Conservation (phyloP, 2,113 vertebrate genomes). For the Columbina picui region DNA sequence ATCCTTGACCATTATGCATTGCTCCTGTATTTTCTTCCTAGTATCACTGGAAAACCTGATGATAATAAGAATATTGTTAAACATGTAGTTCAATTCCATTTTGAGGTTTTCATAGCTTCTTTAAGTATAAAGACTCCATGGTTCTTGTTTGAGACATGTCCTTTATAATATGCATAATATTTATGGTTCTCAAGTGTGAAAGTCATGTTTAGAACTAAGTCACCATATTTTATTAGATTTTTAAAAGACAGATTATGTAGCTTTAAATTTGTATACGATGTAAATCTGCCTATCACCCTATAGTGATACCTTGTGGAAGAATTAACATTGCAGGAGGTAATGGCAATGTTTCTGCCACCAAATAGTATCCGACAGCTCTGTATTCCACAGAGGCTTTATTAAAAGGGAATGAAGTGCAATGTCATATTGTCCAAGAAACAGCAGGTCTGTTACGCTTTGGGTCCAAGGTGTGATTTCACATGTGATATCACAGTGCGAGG, state of each 20-base stretch:
- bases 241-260: not conserved
- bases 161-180: not conserved
- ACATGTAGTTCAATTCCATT: not conserved
- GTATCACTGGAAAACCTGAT: not conserved
- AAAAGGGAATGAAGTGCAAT: not conserved
- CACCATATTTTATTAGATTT: not conserved
- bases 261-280: not conserved
- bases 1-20: not conserved
- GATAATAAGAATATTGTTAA: not conserved
- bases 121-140: not conserved
- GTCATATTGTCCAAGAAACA: fast-evolving
- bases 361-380: not conserved
- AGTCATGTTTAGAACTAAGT: not conserved
- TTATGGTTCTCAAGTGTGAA: not conserved
- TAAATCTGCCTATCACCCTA: not conserved
- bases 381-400: not conserved
- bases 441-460: not conserved
- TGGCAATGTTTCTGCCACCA: not conserved
- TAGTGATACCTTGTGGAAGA: not conserved
- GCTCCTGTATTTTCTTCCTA: not conserved
- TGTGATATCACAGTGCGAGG: not conserved
- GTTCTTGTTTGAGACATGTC: not conserved
- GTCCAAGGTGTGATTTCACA: not conserved
- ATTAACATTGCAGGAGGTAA: not conserved
- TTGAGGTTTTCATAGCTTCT: not conserved